A percentile compares a stretch with the other conserved stretches of the same genome.
Evolutionary conservation across 30 jellyfish, hydroid and myxozoan genomes (phyloP).

Genomic region (Hydractinia echinata): DNA sequence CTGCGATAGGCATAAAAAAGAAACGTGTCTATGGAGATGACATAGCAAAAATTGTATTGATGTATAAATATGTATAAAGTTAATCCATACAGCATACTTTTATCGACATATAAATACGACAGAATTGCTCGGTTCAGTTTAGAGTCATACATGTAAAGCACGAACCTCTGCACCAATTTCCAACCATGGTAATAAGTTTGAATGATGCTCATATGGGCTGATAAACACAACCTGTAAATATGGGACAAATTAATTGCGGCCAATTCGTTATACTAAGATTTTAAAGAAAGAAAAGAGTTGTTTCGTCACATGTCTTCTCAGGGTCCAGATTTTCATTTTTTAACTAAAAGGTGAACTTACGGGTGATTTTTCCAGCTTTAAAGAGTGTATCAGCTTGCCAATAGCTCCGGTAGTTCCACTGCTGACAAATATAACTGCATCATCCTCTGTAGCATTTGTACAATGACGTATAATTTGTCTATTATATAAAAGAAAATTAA

Average conservation of each 20-base stretch:
- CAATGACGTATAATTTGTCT: conserved; percentile 70
- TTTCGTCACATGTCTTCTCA: too few species aligned
- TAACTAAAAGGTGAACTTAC: conserved; percentile 24
- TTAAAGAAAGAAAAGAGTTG: too few species aligned
- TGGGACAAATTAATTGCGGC: too few species aligned
- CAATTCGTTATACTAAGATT: too few species aligned
- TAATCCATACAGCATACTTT: too few species aligned
- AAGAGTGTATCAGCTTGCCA: conserved; percentile 64
- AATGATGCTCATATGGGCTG: conserved; percentile 86
- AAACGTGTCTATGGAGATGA: not conserved
- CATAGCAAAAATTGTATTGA: too few species aligned
- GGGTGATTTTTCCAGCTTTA: conserved; percentile 62
- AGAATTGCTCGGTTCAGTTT: too few species aligned
- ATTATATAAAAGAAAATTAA: not conserved
- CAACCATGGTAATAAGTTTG: conserved; percentile 78
- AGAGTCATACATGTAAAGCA: too few species aligned
- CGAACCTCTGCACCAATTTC: conserved; percentile 81
- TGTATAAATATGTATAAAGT: too few species aligned
- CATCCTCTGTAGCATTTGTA: conserved; percentile 71
- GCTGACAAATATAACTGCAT: conserved; percentile 75
- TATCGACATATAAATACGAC: too few species aligned
- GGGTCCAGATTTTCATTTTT: too few species aligned
- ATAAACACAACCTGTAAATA: conserved; percentile 61
- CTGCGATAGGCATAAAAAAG: too few species aligned
- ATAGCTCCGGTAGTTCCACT: conserved; percentile 86